These are phyloP conservation scores for Mystacornis crossleyi DNA, from an alignment of 2,113 vertebrate species.

Conservation along the genomic window DNA sequence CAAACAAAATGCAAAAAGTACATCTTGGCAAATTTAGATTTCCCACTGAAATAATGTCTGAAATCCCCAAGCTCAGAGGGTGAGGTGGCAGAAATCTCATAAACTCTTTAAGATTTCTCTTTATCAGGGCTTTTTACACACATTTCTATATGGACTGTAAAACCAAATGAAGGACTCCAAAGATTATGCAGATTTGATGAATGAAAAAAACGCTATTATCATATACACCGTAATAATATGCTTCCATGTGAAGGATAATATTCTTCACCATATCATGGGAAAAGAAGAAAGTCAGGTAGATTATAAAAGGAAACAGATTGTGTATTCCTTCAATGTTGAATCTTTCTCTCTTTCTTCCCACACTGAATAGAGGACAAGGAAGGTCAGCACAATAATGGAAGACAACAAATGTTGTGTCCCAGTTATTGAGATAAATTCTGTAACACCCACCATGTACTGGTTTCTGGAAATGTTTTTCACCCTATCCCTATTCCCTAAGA, in stretches of 20 bases:
- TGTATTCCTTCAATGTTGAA: background rate
- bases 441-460: background rate
- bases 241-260: background rate
- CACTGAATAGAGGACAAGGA: background rate
- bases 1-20: background rate
- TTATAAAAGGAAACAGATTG: background rate
- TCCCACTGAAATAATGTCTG: background rate
- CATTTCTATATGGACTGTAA: background rate
- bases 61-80: background rate
- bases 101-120: background rate
- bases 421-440: background rate
- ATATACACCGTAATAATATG: background rate
- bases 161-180: background rate
- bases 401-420: background rate
- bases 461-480: background rate
- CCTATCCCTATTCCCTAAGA: accelerated
- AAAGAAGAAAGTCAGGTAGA: background rate
- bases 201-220: accelerated
- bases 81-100: background rate
- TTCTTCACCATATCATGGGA: background rate
- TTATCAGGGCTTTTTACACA: background rate
- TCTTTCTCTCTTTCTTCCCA: background rate
- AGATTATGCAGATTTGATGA: background rate
- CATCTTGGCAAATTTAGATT: background rate
- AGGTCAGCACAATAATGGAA: background rate